Conservation (phyloP, 2,888 invertebrate genomes). For the Lithophane socia region DNA sequence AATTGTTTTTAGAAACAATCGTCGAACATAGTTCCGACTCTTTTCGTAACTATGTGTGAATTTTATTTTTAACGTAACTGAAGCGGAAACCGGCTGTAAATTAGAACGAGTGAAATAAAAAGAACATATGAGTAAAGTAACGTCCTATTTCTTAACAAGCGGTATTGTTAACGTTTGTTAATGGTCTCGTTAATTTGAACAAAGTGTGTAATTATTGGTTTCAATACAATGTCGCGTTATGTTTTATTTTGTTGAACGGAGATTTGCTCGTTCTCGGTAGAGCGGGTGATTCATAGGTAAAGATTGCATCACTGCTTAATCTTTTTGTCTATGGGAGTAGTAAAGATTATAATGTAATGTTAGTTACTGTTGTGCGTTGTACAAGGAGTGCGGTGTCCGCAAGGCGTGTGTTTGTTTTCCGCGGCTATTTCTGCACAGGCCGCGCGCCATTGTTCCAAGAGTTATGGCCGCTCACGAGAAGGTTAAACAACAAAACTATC, state of each 20-base stretch:
- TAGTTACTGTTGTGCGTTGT: slow-evolving; percentile 42
- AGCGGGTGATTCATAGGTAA: slow-evolving; percentile 13
- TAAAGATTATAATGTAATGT: slow-evolving; percentile 54
- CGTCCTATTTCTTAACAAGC: slow-evolving; percentile 66
- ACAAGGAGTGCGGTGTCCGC: slow-evolving; percentile 72
- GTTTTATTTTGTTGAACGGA: slow-evolving; percentile 8
- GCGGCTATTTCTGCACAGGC: slow-evolving; percentile 83
- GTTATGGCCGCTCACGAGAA: slow-evolving; percentile 80
- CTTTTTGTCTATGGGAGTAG: slow-evolving; percentile 33
- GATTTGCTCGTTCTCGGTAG: not conserved
- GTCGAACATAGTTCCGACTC: slow-evolving; percentile 73
- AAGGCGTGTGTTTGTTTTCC: slow-evolving; percentile 82
- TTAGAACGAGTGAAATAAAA: slow-evolving; percentile 63
- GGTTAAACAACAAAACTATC: slow-evolving; percentile 83
- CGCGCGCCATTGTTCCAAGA: slow-evolving; percentile 84
- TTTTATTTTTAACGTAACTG: slow-evolving; percentile 68
- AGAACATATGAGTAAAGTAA: slow-evolving; percentile 48
- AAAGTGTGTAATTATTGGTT: slow-evolving; percentile 60
- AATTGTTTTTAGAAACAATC: slow-evolving; percentile 84
- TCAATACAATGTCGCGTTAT: slow-evolving; percentile 46
- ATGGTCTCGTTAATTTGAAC: slow-evolving; percentile 62
- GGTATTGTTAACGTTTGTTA: slow-evolving; percentile 54
- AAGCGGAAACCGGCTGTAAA: slow-evolving; percentile 60
- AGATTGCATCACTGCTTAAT: slow-evolving; percentile 27
- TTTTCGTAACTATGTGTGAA: slow-evolving; percentile 75